A percentile compares a stretch with the other conserved stretches of the same genome.
Conservation (phyloP, 1,140 invertebrate genomes). For the Drosophila nikananu region DNA sequence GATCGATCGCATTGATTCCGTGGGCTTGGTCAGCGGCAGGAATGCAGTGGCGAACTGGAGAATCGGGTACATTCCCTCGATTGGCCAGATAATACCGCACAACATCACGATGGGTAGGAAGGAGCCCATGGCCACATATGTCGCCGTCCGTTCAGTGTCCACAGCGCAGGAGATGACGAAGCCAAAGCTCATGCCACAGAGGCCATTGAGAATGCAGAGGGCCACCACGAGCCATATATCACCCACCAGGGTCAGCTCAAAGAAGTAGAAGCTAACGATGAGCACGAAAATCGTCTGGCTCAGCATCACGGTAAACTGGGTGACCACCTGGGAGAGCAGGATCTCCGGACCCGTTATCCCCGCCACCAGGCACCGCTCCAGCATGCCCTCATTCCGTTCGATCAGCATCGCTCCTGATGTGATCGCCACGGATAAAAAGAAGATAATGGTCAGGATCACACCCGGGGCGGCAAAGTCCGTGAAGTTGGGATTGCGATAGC, state of each 20-base stretch:
- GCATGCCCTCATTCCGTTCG: conserved; percentile 95
- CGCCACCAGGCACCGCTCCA: conserved; percentile 94
- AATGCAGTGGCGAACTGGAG: conserved; percentile 92
- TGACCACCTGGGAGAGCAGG: conserved; percentile 93
- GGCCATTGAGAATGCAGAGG: conserved; percentile 92
- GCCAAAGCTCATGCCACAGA: conserved; percentile 97
- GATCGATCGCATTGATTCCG: conserved; percentile 95
- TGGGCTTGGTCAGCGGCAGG: conserved; percentile 96
- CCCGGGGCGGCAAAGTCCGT: conserved; percentile 98
- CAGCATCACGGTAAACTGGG: conserved; percentile 95
- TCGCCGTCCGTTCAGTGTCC: conserved; percentile 95
- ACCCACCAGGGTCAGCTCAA: conserved; percentile 92
- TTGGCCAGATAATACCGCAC: conserved; percentile 94
- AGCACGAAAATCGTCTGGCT: conserved; percentile 94
- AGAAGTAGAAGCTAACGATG: conserved; percentile 92
- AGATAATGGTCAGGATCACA: conserved; percentile 96
- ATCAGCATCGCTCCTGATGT: conserved; percentile 96
- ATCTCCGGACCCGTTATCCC: conserved; percentile 91
- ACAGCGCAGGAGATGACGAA: conserved; percentile 95
- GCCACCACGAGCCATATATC: conserved; percentile 90
- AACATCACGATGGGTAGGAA: conserved; percentile 97
- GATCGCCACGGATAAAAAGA: conserved; percentile 96
- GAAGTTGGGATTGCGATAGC: conserved; percentile 93
- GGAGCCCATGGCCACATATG: conserved; percentile 96
- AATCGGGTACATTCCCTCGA: conserved; percentile 93